phyloP scores from a whole-genome alignment of 2,888 invertebrate species.

The Watsonalla cultraria region DNA sequence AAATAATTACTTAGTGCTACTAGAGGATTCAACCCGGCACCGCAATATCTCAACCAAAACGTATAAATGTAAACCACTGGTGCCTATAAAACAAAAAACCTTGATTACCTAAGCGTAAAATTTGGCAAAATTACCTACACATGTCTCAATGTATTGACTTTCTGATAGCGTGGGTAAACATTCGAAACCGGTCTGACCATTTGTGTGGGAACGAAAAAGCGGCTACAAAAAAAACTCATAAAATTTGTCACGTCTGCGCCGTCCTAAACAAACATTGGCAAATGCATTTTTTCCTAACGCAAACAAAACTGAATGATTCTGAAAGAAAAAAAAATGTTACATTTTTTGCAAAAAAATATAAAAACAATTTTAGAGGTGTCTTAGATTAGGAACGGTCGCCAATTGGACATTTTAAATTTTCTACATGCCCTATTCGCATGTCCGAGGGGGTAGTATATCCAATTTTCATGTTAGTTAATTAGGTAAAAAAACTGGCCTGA shows the following conservation, averaged over 20 bases:
- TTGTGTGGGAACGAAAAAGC: background rate
- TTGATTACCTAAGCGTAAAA: background rate
- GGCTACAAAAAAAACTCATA: constrained; percentile 1
- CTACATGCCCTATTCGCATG: no score
- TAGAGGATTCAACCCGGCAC: no score
- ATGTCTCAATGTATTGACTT: background rate
- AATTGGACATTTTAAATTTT: background rate
- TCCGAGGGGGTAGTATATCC: no score
- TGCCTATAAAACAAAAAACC: background rate
- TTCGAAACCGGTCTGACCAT: constrained; percentile 1
- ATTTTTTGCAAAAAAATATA: constrained; percentile 3
- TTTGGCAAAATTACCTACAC: background rate
- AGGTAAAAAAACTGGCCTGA: no score
- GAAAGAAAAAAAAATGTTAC: background rate
- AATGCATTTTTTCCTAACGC: constrained; percentile 14
- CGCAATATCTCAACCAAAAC: no score
- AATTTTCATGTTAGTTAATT: no score
- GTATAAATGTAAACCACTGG: no score
- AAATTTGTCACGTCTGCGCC: constrained; percentile 10
- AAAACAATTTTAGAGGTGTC: no score
- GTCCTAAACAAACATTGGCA: constrained; percentile 23
- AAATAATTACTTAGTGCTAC: no score
- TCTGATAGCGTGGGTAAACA: background rate
- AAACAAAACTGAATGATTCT: constrained; percentile 5
- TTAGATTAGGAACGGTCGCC: background rate